phyloP scores from a whole-genome alignment of 92 coral and sea anemone genomes.

The Phymanthus crucifer region DNA sequence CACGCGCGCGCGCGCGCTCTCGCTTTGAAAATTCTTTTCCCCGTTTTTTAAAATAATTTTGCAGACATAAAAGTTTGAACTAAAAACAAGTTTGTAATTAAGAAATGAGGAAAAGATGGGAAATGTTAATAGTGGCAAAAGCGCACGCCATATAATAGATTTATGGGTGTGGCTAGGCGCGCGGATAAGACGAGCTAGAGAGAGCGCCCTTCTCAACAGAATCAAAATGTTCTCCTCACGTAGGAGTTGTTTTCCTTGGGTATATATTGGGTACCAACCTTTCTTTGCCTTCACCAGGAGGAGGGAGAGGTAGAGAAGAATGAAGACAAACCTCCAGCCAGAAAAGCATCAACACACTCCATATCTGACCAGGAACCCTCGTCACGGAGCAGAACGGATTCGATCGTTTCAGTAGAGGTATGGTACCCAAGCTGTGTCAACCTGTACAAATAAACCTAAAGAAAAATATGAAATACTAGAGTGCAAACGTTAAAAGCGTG shows the following conservation, averaged over 20 bases:
- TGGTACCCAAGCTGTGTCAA: background rate
- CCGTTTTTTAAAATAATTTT: background rate
- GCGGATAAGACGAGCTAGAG: too few relatives aligned
- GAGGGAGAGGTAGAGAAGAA: constrained; percentile 49
- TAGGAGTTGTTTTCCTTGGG: too few relatives aligned
- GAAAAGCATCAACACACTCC: constrained; percentile 56
- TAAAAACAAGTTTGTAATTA: too few relatives aligned
- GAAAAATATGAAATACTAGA: background rate
- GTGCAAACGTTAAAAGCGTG: background rate
- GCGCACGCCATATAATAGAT: too few relatives aligned
- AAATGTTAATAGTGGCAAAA: too few relatives aligned
- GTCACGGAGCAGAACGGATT: constrained; percentile 93
- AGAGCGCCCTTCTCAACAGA: too few relatives aligned
- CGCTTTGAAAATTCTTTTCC: background rate
- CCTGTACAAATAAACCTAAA: background rate
- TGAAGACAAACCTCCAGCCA: constrained; percentile 28
- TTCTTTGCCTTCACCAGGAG: constrained; percentile 35
- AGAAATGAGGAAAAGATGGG: too few relatives aligned
- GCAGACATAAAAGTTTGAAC: too few relatives aligned
- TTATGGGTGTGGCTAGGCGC: too few relatives aligned
- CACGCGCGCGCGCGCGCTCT: background rate
- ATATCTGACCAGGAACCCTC: constrained; percentile 75
- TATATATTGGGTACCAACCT: too few relatives aligned
- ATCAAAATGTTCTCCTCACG: too few relatives aligned
- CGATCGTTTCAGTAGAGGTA: constrained; percentile 84